Percentiles rank a stretch among this genome's conserved stretches.
These are phyloP conservation scores for Amphiduros pacificus DNA, from an alignment of 2,888 invertebrate genomes.

Conservation along the genomic window DNA sequence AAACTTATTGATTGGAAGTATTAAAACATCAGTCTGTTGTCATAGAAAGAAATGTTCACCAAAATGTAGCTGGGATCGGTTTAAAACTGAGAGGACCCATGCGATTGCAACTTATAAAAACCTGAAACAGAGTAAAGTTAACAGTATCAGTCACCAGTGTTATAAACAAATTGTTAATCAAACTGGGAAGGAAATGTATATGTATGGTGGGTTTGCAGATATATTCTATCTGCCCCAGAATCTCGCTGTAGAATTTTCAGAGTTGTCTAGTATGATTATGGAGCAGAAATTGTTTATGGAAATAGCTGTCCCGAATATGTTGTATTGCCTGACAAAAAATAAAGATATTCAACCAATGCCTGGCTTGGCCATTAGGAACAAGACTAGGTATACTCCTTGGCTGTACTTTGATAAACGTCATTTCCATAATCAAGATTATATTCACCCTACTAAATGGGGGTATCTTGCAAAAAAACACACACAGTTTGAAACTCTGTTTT, in stretches of 20 bases:
- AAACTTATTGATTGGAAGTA: conserved; percentile 24
- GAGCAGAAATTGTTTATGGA: conserved; percentile 30
- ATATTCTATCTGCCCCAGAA: conserved; percentile 29
- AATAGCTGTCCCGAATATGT: conserved; percentile 29
- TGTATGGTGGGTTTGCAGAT: conserved; percentile 30
- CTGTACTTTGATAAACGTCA: too few relatives aligned
- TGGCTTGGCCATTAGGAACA: too few relatives aligned
- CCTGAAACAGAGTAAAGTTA: background rate
- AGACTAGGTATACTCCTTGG: too few relatives aligned
- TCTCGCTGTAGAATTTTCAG: conserved; percentile 19
- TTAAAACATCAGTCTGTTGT: conserved; percentile 24
- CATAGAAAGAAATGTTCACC: conserved; percentile 30
- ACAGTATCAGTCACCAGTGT: conserved; percentile 11
- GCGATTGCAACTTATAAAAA: conserved; percentile 13
- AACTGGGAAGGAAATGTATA: conserved; percentile 22
- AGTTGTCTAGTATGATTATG: conserved; percentile 24
- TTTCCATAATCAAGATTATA: too few relatives aligned
- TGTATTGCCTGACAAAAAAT: conserved; percentile 24
- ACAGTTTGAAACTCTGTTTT: too few relatives aligned
- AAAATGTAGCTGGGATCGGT: conserved; percentile 25
- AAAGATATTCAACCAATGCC: too few relatives aligned
- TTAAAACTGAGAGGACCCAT: conserved; percentile 25
- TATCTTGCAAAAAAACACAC: too few relatives aligned
- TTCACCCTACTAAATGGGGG: too few relatives aligned
- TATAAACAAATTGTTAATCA: conserved; percentile 16